phyloP scores from a whole-genome alignment of 2,888 invertebrate genomes.

The Thymelicus lineola region DNA sequence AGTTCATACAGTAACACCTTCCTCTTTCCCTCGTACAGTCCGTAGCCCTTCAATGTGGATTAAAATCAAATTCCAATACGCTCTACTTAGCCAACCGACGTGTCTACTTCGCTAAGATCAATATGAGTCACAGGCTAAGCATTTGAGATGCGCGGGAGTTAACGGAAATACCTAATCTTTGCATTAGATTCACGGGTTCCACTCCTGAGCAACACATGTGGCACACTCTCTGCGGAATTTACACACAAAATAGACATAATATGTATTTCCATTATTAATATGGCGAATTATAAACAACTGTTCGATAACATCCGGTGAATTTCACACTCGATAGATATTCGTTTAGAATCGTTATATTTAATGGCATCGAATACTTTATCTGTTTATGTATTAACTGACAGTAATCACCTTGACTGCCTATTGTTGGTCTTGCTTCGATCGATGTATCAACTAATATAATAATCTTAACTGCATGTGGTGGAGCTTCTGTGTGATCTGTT shows the following conservation, averaged over 20 bases:
- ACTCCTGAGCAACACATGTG: conserved; percentile 64
- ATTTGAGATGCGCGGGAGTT: conserved; percentile 63
- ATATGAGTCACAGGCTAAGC: conserved; percentile 52
- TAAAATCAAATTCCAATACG: conserved; percentile 33
- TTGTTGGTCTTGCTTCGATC: too few relatives aligned
- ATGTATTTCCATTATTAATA: conserved; percentile 34
- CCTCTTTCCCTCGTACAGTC: conserved; percentile 26
- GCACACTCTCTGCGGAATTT: conserved; percentile 41
- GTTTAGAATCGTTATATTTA: neutral
- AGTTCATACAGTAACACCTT: conserved; percentile 14
- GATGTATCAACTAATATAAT: too few relatives aligned
- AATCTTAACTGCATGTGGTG: too few relatives aligned
- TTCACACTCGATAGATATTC: neutral
- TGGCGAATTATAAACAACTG: conserved; percentile 33
- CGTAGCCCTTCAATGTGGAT: conserved; percentile 34
- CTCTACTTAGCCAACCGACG: conserved; percentile 38
- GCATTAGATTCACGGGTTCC: conserved; percentile 68
- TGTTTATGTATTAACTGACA: neutral
- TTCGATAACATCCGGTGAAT: conserved; percentile 30
- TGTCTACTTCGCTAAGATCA: conserved; percentile 38
- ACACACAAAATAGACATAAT: conserved; percentile 22
- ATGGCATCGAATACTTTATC: neutral
- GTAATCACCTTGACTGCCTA: neutral
- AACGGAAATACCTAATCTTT: conserved; percentile 83
- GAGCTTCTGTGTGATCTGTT: too few relatives aligned